These are phyloP conservation scores for Pediacus dermestoides DNA, from an alignment of 2,888 invertebrate genomes.

Conservation along the genomic window DNA sequence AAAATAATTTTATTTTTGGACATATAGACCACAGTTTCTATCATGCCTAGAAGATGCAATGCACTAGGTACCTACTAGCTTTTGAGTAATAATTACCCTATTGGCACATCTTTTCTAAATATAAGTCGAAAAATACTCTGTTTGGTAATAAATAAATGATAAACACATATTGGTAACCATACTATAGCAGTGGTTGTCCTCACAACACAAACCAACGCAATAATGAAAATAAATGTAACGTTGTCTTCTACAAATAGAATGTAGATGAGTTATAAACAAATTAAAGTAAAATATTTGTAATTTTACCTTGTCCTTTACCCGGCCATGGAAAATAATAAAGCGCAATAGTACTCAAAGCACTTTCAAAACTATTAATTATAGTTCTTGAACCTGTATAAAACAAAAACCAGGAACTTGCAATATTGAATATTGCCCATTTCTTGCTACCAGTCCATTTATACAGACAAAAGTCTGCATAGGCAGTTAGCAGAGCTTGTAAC, in stretches of 20 bases:
- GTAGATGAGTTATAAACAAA: slow-evolving; percentile 1
- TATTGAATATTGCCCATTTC: slow-evolving; percentile 73
- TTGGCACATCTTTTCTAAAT: slow-evolving; percentile 57
- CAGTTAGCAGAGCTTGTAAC: slow-evolving; percentile 75
- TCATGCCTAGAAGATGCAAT: too few species aligned
- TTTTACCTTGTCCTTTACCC: slow-evolving; percentile 34
- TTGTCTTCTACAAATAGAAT: slow-evolving; percentile 49
- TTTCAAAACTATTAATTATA: slow-evolving; percentile 83
- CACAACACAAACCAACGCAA: slow-evolving; percentile 67
- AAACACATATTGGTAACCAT: slow-evolving; percentile 76
- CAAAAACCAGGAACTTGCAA: slow-evolving; percentile 85
- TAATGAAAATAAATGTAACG: slow-evolving; percentile 61
- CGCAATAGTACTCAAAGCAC: slow-evolving; percentile 74
- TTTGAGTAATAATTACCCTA: slow-evolving; percentile 64
- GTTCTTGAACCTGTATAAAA: slow-evolving; percentile 88
- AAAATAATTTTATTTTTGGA: too few species aligned
- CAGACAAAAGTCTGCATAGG: slow-evolving; percentile 72
- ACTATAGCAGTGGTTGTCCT: slow-evolving; percentile 84
- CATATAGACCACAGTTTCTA: too few species aligned
- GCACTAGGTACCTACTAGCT: too few species aligned
- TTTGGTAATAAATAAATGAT: slow-evolving; percentile 63
- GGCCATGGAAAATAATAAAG: slow-evolving; percentile 72
- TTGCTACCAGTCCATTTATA: slow-evolving; percentile 70
- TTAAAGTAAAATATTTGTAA: background rate
- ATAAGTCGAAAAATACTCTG: slow-evolving; percentile 52